Evolutionary conservation across 2,888 invertebrate species (phyloP).

Genomic region (Sinelater perroti): DNA sequence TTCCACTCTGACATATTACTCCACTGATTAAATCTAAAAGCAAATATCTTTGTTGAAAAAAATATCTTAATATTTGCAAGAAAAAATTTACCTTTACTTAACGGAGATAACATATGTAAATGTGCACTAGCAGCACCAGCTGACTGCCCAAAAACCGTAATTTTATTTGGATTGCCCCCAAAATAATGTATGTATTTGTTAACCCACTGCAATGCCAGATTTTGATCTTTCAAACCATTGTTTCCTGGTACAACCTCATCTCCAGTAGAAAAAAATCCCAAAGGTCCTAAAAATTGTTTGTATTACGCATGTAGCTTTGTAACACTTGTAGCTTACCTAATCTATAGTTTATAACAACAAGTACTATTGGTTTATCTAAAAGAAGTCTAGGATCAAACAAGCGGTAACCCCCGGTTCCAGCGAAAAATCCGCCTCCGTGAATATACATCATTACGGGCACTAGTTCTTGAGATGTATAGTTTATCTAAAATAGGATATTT

Average conservation of each 20-base stretch:
- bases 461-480: slow-evolving; percentile 38
- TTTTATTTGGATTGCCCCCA: slow-evolving; percentile 52
- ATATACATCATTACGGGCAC: slow-evolving; percentile 80
- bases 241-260: slow-evolving; percentile 56
- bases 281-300: slow-evolving; percentile 45
- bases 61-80: too few relatives aligned
- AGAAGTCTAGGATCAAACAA: slow-evolving; percentile 76
- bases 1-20: slow-evolving; percentile 80
- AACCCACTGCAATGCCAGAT: slow-evolving; percentile 55
- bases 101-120: slow-evolving; percentile 56
- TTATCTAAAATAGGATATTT: slow-evolving; percentile 3
- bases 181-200: slow-evolving; percentile 42
- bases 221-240: slow-evolving; percentile 40
- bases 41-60: background rate
- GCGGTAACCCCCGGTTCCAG: slow-evolving; percentile 71
- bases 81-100: slow-evolving; percentile 53
- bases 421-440: slow-evolving; percentile 78
- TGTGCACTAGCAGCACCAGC: slow-evolving; percentile 58
- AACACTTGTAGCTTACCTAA: slow-evolving; percentile 66
- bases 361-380: slow-evolving; percentile 73
- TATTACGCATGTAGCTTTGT: background rate
- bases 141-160: slow-evolving; percentile 57
- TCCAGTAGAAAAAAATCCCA: slow-evolving; percentile 49
- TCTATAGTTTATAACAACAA: slow-evolving; percentile 76
- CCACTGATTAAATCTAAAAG: slow-evolving; percentile 53